Conservation (phyloP, 2,113 vertebrate genomes). For the Nerophis lumbriciformis region DNA sequence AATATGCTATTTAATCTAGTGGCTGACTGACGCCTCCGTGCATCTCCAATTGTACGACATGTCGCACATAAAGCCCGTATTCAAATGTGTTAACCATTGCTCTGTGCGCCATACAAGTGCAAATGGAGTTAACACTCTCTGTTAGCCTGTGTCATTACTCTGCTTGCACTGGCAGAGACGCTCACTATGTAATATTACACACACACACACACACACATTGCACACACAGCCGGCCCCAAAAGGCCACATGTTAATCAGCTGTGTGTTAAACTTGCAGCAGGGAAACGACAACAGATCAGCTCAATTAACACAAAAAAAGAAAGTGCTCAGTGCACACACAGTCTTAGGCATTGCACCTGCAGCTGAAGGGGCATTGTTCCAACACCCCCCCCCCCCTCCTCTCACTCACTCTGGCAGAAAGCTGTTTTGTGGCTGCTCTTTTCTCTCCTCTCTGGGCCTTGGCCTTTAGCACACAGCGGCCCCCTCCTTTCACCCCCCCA, state of each 20-base stretch:
- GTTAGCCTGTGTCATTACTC: slow-evolving; percentile 58
- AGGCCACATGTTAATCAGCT: slow-evolving; percentile 74
- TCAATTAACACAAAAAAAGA: slow-evolving; percentile 79
- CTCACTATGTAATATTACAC: slow-evolving; percentile 38
- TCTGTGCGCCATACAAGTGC: slow-evolving; percentile 69
- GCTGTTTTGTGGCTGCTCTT: slow-evolving; percentile 72
- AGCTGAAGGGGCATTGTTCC: slow-evolving; percentile 73
- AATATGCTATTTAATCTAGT: slow-evolving; percentile 59
- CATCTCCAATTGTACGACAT: slow-evolving; percentile 53
- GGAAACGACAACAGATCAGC: slow-evolving; percentile 71
- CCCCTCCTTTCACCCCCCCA: slow-evolving; percentile 37
- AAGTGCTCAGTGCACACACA: slow-evolving; percentile 46
- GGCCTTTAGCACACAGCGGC: slow-evolving; percentile 61
- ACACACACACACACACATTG: slow-evolving; percentile 23
- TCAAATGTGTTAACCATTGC: slow-evolving; percentile 66
- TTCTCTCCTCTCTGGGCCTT: slow-evolving; percentile 61
- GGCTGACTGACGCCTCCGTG: slow-evolving; percentile 55
- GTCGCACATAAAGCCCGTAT: slow-evolving; percentile 60
- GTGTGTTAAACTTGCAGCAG: slow-evolving; percentile 67
- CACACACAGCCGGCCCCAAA: slow-evolving; percentile 49
- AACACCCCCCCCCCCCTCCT: slow-evolving; percentile 38
- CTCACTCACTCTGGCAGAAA: slow-evolving; percentile 62
- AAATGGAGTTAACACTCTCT: slow-evolving; percentile 71
- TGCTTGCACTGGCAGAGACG: slow-evolving; percentile 29
- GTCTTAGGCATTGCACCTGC: slow-evolving; percentile 74